phyloP scores from a whole-genome alignment of 2,797 vertebrate genomes.

The Urocyon cinereoargenteus region DNA sequence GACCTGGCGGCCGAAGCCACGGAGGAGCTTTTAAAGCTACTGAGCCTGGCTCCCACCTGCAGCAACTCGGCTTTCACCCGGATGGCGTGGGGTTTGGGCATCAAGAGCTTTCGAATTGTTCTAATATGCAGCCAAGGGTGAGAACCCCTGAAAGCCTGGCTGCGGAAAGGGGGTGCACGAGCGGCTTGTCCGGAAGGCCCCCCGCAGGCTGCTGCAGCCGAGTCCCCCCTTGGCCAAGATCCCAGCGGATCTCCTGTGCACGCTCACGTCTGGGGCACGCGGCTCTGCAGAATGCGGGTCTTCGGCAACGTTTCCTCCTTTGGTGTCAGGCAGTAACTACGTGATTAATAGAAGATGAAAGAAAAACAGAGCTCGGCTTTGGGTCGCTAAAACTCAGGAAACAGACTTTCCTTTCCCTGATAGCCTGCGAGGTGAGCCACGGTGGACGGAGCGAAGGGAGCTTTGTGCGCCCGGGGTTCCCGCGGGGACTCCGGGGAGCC shows the following conservation, averaged over 20 bases:
- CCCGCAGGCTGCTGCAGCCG: not conserved
- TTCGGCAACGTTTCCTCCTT: not conserved
- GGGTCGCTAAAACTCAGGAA: not conserved
- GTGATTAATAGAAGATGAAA: conserved; percentile 18
- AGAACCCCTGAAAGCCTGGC: not conserved
- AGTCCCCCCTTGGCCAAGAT: not conserved
- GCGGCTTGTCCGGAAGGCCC: not conserved
- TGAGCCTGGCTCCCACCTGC: not conserved
- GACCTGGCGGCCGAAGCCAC: not conserved
- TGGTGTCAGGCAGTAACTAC: conserved; percentile 16
- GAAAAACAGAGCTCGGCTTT: not conserved
- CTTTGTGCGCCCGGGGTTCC: not conserved
- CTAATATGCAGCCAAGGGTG: not conserved
- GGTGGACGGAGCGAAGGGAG: not conserved
- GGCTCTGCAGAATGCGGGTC: not conserved
- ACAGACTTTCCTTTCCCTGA: not conserved
- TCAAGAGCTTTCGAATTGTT: not conserved
- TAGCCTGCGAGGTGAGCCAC: not conserved
- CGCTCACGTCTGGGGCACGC: not conserved
- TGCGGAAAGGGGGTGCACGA: not conserved
- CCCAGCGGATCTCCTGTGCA: not conserved
- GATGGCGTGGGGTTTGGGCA: not conserved
- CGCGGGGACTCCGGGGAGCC: not conserved
- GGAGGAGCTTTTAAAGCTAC: not conserved
- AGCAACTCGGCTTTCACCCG: not conserved